These are phyloP conservation scores for Lysandra bellargus DNA, from an alignment of 2,888 invertebrate species.

Conservation along the genomic window DNA sequence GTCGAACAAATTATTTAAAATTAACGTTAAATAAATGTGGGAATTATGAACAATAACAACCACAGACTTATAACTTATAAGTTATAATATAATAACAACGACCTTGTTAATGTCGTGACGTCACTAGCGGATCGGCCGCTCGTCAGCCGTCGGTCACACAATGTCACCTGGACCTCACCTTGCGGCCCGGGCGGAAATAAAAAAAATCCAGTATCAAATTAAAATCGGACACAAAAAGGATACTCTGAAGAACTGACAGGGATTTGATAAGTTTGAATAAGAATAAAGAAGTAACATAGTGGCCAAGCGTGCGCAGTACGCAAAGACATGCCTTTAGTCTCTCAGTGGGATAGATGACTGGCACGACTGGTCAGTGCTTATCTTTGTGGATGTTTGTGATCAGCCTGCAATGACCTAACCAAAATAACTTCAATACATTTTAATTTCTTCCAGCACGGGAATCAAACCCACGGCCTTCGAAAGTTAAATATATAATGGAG, in stretches of 20 bases:
- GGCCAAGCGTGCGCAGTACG: too few relatives aligned
- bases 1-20: constrained; percentile 23
- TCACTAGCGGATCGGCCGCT: background rate
- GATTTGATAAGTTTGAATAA: background rate
- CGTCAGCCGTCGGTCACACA: constrained; percentile 61
- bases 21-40: constrained; percentile 13
- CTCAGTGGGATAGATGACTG: too few relatives aligned
- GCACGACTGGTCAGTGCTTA: too few relatives aligned
- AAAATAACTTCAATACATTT: too few relatives aligned
- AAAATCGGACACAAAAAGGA: constrained; percentile 2
- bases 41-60: constrained; percentile 6
- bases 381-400: too few relatives aligned
- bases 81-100: background rate
- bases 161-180: constrained; percentile 58
- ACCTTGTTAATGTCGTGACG: constrained; percentile 18
- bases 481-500: too few relatives aligned
- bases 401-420: too few relatives aligned
- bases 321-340: too few relatives aligned
- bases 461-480: too few relatives aligned
- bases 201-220: background rate
- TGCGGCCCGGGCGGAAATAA: constrained; percentile 7
- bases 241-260: background rate
- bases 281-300: background rate
- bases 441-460: too few relatives aligned
- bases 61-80: too few relatives aligned